Base-by-base conservation (phyloP, 2,888 invertebrate genomes). In the Hetaerina titia region DNA sequence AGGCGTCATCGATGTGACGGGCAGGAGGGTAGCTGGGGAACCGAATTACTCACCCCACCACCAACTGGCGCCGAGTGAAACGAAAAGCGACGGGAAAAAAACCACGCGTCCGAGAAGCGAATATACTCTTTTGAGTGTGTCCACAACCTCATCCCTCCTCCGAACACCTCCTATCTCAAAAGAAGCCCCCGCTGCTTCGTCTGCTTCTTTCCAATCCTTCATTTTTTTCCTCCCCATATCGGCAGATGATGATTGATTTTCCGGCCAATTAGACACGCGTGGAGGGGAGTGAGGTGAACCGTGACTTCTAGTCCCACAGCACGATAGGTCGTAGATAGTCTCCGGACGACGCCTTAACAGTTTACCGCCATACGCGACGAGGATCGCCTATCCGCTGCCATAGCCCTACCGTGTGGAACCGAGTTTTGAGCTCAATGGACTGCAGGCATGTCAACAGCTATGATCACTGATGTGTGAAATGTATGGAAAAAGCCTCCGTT, bases 201-300 rank as follows among this genome's bases (percentile, higher is more conserved):
- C 63, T 63, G 13, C 31, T 63, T 63, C 63, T 63, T 31, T 25
- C 63, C 7, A 63, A 19, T 63, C 60, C 90, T 60, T 90, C 19
- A 22, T 22, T 58, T 89, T 60, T 89, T 89, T 58, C 56, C 89
- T 87, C n/a, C 63, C 63, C 19, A 60, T 90, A 90, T 63, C 63
- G 60, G 90, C 90, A 31, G 63, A 31, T n/a, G 64, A 74, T n/a
- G 69, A 92, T 92, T 69, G 92, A 92, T 92, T 92, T 69, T 15
- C 45, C 92, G 92, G 19, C 92, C 92, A 45, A 92, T 92, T 92
- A 22, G 92, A 69, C 92, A 69, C 92, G 56, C 92, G 56, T 56
- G 56, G 45, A 74, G 56, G 45, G 25, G 56, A 69, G n/a, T 45
- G 92, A 92, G 69, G 19, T 22, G 64, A 31, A 92, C 92, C 92